Conservation (phyloP, 2,888 invertebrate genomes). For the Archips xylosteana region DNA sequence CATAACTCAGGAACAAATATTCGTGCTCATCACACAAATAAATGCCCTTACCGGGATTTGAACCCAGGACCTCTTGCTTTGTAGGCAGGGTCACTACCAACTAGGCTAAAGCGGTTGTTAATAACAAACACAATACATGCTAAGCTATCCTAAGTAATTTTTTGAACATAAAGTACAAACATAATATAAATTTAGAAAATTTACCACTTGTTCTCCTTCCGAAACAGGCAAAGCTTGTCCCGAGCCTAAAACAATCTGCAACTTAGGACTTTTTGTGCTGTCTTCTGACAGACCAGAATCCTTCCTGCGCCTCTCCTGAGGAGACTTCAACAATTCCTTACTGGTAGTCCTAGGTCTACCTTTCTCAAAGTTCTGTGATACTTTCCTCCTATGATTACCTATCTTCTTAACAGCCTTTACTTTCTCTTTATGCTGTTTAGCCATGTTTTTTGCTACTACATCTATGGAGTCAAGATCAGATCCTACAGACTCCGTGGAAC, state of each 20-base stretch:
- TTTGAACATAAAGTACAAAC: neutral
- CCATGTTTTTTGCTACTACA: conserved; percentile 59
- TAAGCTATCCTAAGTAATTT: neutral
- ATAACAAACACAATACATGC: neutral
- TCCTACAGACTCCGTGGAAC: conserved; percentile 71
- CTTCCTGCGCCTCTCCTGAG: conserved; percentile 65
- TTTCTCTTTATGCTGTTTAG: conserved; percentile 60
- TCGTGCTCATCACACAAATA: too few relatives aligned
- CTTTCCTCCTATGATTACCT: conserved; percentile 78
- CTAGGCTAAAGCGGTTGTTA: too few relatives aligned
- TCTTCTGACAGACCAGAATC: conserved; percentile 73
- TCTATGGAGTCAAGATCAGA: conserved; percentile 64
- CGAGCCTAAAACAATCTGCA: conserved; percentile 82
- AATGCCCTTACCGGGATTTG: too few relatives aligned
- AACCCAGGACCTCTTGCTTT: too few relatives aligned
- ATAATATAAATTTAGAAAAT: conserved; percentile 43
- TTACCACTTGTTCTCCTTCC: conserved; percentile 86
- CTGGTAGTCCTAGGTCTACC: conserved; percentile 57
- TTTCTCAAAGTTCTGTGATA: conserved; percentile 65
- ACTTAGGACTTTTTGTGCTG: conserved; percentile 72
- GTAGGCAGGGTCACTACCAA: too few relatives aligned
- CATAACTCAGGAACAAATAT: too few relatives aligned
- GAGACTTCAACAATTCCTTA: conserved; percentile 68
- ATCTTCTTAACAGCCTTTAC: conserved; percentile 67
- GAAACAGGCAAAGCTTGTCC: conserved; percentile 84